Evolutionary conservation across 2,113 vertebrate species (phyloP).

Genomic region (Siphamia tubifer): DNA sequence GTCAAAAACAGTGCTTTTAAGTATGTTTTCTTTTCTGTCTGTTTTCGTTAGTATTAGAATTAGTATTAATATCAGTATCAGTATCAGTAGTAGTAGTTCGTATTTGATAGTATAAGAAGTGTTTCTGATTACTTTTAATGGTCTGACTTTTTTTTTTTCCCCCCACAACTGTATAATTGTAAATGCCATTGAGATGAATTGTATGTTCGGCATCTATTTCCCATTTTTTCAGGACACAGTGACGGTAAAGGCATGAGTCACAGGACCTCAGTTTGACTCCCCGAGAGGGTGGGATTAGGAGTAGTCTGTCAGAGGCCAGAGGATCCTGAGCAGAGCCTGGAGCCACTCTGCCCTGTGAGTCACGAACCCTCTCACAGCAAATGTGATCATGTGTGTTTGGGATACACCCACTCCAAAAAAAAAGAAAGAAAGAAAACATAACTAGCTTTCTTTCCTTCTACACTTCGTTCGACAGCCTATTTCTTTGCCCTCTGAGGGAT

Average conservation of each 20-base stretch:
- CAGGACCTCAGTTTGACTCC: slow-evolving; percentile 45
- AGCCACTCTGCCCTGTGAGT: slow-evolving; percentile 75
- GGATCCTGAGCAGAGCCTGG: slow-evolving; percentile 59
- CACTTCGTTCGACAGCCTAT: slow-evolving; percentile 5
- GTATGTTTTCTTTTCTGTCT: too few species aligned
- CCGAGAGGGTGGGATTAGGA: slow-evolving; percentile 49
- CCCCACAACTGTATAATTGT: not conserved
- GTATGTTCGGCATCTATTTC: not conserved
- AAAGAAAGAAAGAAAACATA: slow-evolving; percentile 31
- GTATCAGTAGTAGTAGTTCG: too few species aligned
- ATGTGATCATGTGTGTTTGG: slow-evolving; percentile 64
- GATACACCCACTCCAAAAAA: slow-evolving; percentile 67
- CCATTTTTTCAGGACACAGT: not conserved
- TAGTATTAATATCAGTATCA: too few species aligned
- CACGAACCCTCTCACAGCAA: slow-evolving; percentile 66
- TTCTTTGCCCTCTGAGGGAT: slow-evolving; percentile 12
- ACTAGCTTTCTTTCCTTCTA: not conserved
- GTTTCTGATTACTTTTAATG: too few species aligned
- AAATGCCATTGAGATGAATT: not conserved
- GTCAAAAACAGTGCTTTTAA: too few species aligned
- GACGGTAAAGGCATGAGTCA: slow-evolving; percentile 63
- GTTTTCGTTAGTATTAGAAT: too few species aligned
- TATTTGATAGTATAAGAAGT: too few species aligned
- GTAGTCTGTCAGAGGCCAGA: slow-evolving; percentile 61
- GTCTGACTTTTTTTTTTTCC: too few species aligned